Conservation (phyloP, 2,888 invertebrate species). For the Laothoe populi region DNA sequence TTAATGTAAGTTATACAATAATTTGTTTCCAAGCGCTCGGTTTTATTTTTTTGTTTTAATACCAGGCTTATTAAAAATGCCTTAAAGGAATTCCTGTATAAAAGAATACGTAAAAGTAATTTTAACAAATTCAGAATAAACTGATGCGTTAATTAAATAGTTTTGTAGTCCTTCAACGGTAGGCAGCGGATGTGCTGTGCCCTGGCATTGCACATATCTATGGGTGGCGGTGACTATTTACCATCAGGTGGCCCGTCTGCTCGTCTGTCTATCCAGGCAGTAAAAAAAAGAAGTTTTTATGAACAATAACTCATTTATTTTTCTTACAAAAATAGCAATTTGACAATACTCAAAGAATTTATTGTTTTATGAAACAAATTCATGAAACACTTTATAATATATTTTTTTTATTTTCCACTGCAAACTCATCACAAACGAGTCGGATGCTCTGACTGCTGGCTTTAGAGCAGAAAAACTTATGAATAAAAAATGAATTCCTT, state of each 20-base stretch:
- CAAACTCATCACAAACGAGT: slow-evolving; percentile 75
- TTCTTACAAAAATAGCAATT: background rate
- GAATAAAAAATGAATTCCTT: slow-evolving; percentile 85
- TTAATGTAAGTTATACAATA: slow-evolving; percentile 46
- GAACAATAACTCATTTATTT: no score
- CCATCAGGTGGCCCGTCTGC: no score
- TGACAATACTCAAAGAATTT: background rate
- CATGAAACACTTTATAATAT: slow-evolving; percentile 45
- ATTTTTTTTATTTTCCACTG: slow-evolving; percentile 60
- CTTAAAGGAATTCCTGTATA: slow-evolving; percentile 35
- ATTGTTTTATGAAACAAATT: background rate
- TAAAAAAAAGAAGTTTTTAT: no score
- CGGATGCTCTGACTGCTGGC: slow-evolving; percentile 77
- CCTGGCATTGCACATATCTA: no score
- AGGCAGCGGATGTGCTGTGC: no score
- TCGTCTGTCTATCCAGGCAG: no score
- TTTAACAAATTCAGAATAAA: no score
- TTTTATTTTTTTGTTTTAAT: slow-evolving; percentile 42
- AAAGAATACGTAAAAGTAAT: slow-evolving; percentile 23
- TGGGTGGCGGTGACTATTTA: no score
- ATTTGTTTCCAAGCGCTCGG: slow-evolving; percentile 47
- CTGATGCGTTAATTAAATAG: no score
- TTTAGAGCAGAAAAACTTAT: slow-evolving; percentile 83
- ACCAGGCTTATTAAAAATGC: slow-evolving; percentile 40
- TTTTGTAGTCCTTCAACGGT: no score